phyloP scores from a whole-genome alignment of 23 tunicate genomes.

The Styela clava region DNA sequence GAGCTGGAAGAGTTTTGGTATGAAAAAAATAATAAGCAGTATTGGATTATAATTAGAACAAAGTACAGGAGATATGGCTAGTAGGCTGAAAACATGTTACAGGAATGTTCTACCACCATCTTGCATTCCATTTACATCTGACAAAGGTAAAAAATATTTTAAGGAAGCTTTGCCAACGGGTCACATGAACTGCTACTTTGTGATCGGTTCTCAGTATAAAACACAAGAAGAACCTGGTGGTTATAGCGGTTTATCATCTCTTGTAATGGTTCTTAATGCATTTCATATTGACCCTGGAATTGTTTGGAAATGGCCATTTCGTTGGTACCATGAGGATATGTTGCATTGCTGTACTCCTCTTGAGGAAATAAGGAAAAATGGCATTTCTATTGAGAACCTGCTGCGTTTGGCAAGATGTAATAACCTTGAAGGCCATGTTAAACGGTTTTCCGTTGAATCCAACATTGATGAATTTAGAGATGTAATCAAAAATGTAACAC shows the following conservation, averaged over 20 bases:
- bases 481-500: slow-evolving; percentile 34
- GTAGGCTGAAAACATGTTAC: neutral
- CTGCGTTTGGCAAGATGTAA: slow-evolving; percentile 71
- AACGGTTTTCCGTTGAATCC: slow-evolving; percentile 21
- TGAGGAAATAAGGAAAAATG: slow-evolving; percentile 39
- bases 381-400: slow-evolving; percentile 42
- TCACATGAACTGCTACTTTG: slow-evolving; percentile 48
- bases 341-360: slow-evolving; percentile 46
- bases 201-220: slow-evolving; percentile 22
- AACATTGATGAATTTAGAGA: slow-evolving; percentile 38
- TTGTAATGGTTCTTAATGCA: slow-evolving; percentile 64
- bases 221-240: slow-evolving; percentile 67
- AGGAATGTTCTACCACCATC: neutral
- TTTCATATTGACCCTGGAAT: slow-evolving; percentile 60
- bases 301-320: neutral
- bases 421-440: slow-evolving; percentile 40
- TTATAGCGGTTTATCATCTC: slow-evolving; percentile 62
- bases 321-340: neutral
- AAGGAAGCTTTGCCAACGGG: slow-evolving; percentile 34
- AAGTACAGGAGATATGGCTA: too few species aligned
- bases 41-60: too few species aligned
- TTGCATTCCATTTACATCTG: neutral
- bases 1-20: too few species aligned
- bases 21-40: too few species aligned
- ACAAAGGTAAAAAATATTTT: neutral